Percentiles rank a stretch among this genome's conserved stretches.
Evolutionary conservation across 2,797 vertebrate species (phyloP).

Genomic region (Pagetopsis macropterus): DNA sequence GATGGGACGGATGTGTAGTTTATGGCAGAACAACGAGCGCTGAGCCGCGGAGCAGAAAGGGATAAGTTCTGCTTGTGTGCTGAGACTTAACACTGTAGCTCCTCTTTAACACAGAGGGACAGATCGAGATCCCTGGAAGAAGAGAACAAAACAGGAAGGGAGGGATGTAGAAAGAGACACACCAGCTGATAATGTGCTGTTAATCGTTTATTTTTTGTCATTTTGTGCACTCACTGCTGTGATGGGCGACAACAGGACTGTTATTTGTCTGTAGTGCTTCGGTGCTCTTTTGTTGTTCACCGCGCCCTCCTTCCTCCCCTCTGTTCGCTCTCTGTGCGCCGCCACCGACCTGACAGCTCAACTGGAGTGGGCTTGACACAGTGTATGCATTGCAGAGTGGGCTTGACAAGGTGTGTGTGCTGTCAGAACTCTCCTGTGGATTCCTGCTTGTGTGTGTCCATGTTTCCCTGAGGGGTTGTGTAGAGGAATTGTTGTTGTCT

Average conservation of each 20-base stretch:
- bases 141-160: not conserved
- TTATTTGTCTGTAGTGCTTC: slow-evolving; percentile 16
- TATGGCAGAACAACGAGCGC: slow-evolving; percentile 37
- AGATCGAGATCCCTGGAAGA: not conserved
- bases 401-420: slow-evolving; percentile 18
- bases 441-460: slow-evolving; percentile 36
- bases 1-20: slow-evolving; percentile 43
- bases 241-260: slow-evolving; percentile 25
- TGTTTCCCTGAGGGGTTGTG: slow-evolving; percentile 34
- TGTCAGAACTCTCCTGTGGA: slow-evolving; percentile 35
- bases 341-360: slow-evolving; percentile 56
- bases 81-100: slow-evolving; percentile 24
- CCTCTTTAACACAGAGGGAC: slow-evolving; percentile 32
- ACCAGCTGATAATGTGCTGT: slow-evolving; percentile 6
- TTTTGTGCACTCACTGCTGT: not conserved
- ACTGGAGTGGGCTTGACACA: slow-evolving; percentile 48
- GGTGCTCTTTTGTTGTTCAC: slow-evolving; percentile 26
- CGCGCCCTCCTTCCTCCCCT: slow-evolving; percentile 8
- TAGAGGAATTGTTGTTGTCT: slow-evolving; percentile 38
- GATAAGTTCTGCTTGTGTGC: slow-evolving; percentile 51
- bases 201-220: slow-evolving; percentile 21
- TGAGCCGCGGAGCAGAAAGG: slow-evolving; percentile 29
- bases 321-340: slow-evolving; percentile 19
- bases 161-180: not conserved
- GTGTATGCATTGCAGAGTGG: slow-evolving; percentile 16